These are phyloP conservation scores for Calliopum simillimum DNA, from an alignment of 2,888 invertebrate species.

Conservation along the genomic window DNA sequence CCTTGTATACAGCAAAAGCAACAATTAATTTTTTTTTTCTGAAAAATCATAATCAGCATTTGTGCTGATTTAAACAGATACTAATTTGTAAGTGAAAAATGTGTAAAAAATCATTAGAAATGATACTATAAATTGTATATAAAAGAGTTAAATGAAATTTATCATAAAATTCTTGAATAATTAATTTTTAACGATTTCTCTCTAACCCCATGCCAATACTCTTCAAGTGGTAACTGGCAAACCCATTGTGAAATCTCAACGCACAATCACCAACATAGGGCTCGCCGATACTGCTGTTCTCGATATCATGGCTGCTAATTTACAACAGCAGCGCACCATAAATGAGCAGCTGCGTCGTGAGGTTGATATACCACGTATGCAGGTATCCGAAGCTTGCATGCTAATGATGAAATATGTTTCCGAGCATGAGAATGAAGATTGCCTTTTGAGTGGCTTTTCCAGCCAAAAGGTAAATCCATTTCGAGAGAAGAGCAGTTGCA, in stretches of 20 bases:
- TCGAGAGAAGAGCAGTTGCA: slow-evolving; percentile 92
- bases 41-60: not conserved
- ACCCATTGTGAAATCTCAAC: slow-evolving; percentile 10
- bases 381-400: slow-evolving; percentile 84
- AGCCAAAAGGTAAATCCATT: slow-evolving; percentile 96
- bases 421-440: slow-evolving; percentile 94
- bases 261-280: slow-evolving; percentile 59
- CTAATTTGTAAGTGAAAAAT: not conserved
- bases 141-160: not conserved
- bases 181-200: not conserved
- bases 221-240: not conserved
- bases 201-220: not conserved
- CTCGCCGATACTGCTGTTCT: slow-evolving; percentile 85
- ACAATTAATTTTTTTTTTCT: too few relatives aligned
- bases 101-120: not conserved
- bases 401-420: slow-evolving; percentile 91
- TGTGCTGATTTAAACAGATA: not conserved
- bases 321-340: slow-evolving; percentile 90
- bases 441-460: slow-evolving; percentile 91
- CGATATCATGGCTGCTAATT: slow-evolving; percentile 93
- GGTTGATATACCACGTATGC: slow-evolving; percentile 85
- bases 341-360: slow-evolving; percentile 94
- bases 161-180: not conserved
- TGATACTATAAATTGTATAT: not conserved
- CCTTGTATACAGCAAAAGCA: not conserved